Base-by-base conservation (phyloP, 2,797 vertebrate genomes). In the Heliangelus exortis region DNA sequence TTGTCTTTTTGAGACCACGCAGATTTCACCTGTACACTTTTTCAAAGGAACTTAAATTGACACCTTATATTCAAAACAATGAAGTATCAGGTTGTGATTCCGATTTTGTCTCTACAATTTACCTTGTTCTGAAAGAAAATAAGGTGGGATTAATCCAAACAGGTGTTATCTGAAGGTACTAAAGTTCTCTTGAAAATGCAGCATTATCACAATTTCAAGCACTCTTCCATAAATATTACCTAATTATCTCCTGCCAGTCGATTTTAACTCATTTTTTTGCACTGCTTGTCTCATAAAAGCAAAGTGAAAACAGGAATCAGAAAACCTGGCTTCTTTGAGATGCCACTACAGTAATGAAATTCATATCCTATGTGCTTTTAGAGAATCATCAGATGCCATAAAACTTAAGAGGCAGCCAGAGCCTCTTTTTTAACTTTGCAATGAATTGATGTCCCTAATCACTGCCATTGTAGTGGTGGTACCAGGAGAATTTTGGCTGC, bases 61-160 rank as follows among this genome's bases (percentile, higher is more conserved):
- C 45, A 75, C 14, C 33, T 92, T 91, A 39, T 3, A 67, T 87
- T 81, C 39, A 69, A 55, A 55, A 93, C n/a, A 45, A 57, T 68
- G 63, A 90, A 66, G 45, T 68, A 94, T 76, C 75, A 83, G 89
- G 61, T 20, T 96, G 91, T 36, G 83, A 86, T 92, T 89, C 90
- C 90, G 90, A 93, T 92, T 96, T 96, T 95, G 63, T 89, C 76
- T 96, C 74, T 93, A 87, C 83, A 94, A 95, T 96, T 96, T 96
- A 95, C 50, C 57, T 81, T 92, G 95, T 90, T 97, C 96, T 92
- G 74, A 97, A 97, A 97, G 89, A 96, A 96, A 97, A 96, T 94
- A 96, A 75, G 43, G 66, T 41, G 65, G 91, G 63, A 91, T 94
- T 93, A 97, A 94, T 73, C 89, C 80, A 96, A 92, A 94, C 82